Base-by-base conservation (phyloP, 2,888 invertebrate species). In the Mesorhabditis spiculigera region DNA sequence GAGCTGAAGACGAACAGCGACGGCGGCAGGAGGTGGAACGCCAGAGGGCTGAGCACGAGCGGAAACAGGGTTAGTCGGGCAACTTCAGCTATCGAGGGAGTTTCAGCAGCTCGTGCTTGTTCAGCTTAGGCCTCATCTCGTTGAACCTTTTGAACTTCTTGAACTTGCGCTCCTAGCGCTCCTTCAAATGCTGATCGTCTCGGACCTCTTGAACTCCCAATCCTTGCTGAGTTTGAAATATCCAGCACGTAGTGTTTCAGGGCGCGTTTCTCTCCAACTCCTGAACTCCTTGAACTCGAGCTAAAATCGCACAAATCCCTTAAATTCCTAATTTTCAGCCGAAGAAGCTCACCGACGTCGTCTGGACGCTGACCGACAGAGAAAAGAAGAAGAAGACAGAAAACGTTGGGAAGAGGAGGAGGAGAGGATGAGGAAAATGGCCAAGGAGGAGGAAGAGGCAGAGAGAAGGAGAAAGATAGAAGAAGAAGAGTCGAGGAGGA, bases 401-500 rank as follows among this genome's bases (percentile, higher is more conserved):
- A 50, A n/a, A 50, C 10, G 58, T 13, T 13, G 58, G n/a, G n/a
- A 50, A 13, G 58, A 50, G 58, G n/a, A 50, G 58, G n/a, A 50
- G 58, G 28, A 28, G 28, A 28, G 28, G 58, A 10, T 50, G 8
- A n/a, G n/a, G n/a, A 28, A 28, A 28, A 28, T 28, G 28, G 28
- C 28, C 28, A 28, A 28, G 28, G 28, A 28, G 28, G 28, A 28
- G 28, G 28, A 28, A 28, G 28, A 50, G n/a, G 58, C 8, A 50
- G 58, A 50, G 58, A 50, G 58, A 50, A 10, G 58, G 58, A 50
- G 58, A 50, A 50, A 50, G n/a, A n/a, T 13, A 50, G 58, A 50
- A 50, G 58, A 50, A n/a, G 58, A 50, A 50, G 58, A 50, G n/a
- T 13, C n/a, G 58, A 50, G 58, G n/a, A 50, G 58, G n/a, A 50